These are phyloP conservation scores for Aphelocoma californica DNA, from an alignment of 2,797 vertebrate species.

Conservation along the genomic window DNA sequence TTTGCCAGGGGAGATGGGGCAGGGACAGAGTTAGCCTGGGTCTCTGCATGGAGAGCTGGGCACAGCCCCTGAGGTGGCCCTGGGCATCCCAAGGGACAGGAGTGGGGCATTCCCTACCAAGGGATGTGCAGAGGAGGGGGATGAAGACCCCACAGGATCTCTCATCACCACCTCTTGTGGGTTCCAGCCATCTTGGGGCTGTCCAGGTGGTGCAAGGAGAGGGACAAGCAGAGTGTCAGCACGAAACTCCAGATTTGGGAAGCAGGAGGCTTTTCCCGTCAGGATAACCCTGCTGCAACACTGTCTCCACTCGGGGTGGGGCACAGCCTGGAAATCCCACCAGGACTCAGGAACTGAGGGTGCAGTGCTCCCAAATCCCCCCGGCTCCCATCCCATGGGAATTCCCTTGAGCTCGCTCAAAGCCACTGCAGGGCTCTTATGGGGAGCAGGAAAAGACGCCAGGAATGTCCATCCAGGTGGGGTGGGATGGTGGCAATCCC, in stretches of 20 bases:
- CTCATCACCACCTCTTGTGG: background rate
- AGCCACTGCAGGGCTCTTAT: background rate
- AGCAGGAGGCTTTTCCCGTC: background rate
- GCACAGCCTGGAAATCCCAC: background rate
- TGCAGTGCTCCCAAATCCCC: background rate
- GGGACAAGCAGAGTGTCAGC: too few relatives aligned
- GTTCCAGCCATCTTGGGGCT: background rate
- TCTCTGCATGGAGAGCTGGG: background rate
- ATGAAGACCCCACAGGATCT: background rate
- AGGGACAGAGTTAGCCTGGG: background rate
- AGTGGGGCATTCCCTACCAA: background rate
- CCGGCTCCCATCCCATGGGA: fast-evolving
- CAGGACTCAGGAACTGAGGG: background rate
- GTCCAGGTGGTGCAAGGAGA: background rate
- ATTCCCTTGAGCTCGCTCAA: background rate
- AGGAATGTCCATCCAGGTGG: background rate
- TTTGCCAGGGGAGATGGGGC: background rate
- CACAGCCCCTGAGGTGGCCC: background rate
- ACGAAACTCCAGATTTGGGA: background rate
- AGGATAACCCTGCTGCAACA: background rate
- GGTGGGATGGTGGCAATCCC: fast-evolving
- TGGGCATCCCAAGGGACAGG: background rate
- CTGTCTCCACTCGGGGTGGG: fast-evolving
- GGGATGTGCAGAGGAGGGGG: background rate
- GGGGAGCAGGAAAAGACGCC: background rate